phyloP scores from a whole-genome alignment of 2,888 invertebrate genomes.

The Elmis aenea region DNA sequence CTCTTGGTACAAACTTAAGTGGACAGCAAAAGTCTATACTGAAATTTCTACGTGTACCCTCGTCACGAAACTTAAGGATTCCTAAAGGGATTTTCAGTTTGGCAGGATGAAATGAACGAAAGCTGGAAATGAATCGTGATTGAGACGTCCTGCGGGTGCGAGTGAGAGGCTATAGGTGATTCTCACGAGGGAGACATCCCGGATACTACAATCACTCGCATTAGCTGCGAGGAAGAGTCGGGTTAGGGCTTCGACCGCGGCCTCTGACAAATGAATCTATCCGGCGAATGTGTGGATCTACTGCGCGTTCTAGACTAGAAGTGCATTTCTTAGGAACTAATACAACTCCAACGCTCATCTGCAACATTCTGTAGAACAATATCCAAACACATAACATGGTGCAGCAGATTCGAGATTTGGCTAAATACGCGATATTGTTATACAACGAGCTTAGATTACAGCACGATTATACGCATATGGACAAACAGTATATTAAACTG shows the following conservation, averaged over 20 bases:
- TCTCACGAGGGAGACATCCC: slow-evolving; percentile 40
- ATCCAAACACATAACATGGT: slow-evolving; percentile 2
- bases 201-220: slow-evolving; percentile 44
- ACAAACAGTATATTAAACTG: too few species aligned
- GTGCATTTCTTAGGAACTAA: slow-evolving; percentile 13
- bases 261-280: slow-evolving; percentile 34
- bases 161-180: slow-evolving; percentile 26
- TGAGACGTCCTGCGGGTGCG: slow-evolving; percentile 29
- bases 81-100: slow-evolving; percentile 27
- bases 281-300: slow-evolving; percentile 25
- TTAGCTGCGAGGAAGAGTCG: slow-evolving; percentile 32
- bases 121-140: slow-evolving; percentile 39
- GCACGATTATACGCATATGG: too few species aligned
- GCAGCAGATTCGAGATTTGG: slow-evolving; percentile 5
- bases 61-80: too few species aligned
- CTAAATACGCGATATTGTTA: too few species aligned
- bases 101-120: slow-evolving; percentile 30
- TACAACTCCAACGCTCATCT: slow-evolving; percentile 12
- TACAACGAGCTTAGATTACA: too few species aligned
- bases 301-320: slow-evolving; percentile 12
- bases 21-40: too few species aligned
- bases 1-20: too few species aligned
- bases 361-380: slow-evolving; percentile 4
- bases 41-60: too few species aligned
- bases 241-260: slow-evolving; percentile 31